These are phyloP conservation scores for Fringilla coelebs DNA, from an alignment of 2,797 vertebrate species.

Conservation along the genomic window DNA sequence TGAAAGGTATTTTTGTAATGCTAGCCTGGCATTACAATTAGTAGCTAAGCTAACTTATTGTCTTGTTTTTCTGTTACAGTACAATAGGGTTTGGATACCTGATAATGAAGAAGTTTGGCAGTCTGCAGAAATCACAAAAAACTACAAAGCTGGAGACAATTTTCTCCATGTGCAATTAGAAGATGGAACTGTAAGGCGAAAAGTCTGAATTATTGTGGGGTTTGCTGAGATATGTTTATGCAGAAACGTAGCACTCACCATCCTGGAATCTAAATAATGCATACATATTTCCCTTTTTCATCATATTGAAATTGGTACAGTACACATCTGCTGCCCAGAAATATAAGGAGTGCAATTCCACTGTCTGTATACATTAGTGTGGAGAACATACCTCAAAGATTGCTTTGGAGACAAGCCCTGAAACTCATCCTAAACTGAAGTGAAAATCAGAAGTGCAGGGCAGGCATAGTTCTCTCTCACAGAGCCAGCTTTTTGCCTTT, in stretches of 20 bases:
- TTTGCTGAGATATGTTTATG: background rate
- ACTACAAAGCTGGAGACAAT: conserved; percentile 81
- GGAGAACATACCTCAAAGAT: background rate
- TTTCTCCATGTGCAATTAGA: conserved; percentile 84
- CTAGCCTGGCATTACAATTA: background rate
- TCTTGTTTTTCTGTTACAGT: conserved; percentile 75
- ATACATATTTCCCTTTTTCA: background rate
- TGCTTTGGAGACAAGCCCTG: background rate
- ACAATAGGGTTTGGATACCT: conserved; percentile 96
- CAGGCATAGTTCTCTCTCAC: background rate
- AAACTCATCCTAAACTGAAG: background rate
- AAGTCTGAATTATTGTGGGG: background rate
- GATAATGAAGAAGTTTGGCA: conserved; percentile 91
- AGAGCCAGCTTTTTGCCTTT: background rate
- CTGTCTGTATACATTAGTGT: background rate
- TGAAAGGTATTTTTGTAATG: background rate
- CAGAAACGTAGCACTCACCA: background rate
- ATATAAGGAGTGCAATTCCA: background rate
- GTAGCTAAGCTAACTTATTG: background rate
- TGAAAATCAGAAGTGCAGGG: background rate
- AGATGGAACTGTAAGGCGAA: conserved; percentile 86
- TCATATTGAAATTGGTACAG: background rate
- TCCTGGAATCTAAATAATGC: background rate
- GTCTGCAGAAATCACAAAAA: conserved; percentile 88
- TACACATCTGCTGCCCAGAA: background rate